Conservation (phyloP, 1,140 invertebrate genomes). For the Philotrypesis tridentata region DNA sequence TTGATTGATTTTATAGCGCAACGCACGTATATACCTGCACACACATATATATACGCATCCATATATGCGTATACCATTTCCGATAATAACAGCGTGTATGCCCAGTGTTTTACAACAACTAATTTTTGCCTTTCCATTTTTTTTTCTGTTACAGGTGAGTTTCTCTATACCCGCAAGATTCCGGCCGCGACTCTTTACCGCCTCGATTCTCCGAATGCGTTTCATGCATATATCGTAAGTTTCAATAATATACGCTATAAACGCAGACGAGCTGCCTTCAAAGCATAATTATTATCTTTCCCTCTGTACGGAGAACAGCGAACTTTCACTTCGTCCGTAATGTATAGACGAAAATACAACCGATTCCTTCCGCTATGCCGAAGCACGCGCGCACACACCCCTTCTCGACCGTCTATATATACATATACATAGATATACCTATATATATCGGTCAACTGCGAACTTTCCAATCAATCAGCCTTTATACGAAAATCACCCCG, state of each 20-base stretch:
- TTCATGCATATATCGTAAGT: slow-evolving; percentile 18
- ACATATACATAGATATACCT: too few relatives aligned
- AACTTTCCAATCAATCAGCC: neutral
- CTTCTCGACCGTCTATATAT: too few relatives aligned
- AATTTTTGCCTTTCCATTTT: slow-evolving; percentile 35
- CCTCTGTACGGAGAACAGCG: neutral
- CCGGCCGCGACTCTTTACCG: neutral
- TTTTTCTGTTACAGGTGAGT: slow-evolving; percentile 27
- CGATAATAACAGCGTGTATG: neutral
- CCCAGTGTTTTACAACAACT: neutral
- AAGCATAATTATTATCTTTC: neutral
- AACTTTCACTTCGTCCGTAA: neutral
- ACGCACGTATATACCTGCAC: neutral
- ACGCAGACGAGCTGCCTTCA: neutral
- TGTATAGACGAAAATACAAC: too few relatives aligned
- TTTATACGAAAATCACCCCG: neutral
- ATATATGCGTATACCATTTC: neutral
- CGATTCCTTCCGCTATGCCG: neutral
- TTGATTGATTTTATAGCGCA: slow-evolving; percentile 4
- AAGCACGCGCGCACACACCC: too few relatives aligned
- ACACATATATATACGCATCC: neutral
- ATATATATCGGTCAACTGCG: too few relatives aligned
- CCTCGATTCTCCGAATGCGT: neutral
- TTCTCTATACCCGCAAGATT: neutral
- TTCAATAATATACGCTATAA: neutral